Percentiles rank a stretch among this genome's conserved stretches.
Conservation (phyloP, 2,113 vertebrate genomes). For the Neopipo cinnamomea region DNA sequence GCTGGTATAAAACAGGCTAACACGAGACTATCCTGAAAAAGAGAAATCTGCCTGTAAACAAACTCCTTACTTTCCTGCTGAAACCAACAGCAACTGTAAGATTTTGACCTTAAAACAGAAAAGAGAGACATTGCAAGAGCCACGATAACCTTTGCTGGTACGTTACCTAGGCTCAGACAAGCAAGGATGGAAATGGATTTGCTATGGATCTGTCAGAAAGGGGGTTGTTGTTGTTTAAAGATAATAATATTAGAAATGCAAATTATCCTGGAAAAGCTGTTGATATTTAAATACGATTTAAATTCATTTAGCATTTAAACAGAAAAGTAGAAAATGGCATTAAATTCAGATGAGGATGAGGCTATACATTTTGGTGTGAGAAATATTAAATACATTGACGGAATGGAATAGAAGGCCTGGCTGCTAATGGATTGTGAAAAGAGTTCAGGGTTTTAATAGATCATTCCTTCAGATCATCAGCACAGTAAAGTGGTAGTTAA, state of each 20-base stretch:
- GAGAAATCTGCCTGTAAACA: background rate
- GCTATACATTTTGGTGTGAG: background rate
- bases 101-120: background rate
- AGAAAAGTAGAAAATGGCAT: slow-evolving; percentile 44
- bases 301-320: slow-evolving; percentile 48
- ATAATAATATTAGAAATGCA: slow-evolving; percentile 26
- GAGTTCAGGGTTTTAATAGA: slow-evolving; percentile 35
- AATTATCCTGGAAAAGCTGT: slow-evolving; percentile 22
- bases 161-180: background rate
- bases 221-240: background rate
- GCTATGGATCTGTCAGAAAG: background rate
- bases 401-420: background rate
- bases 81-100: background rate
- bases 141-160: background rate
- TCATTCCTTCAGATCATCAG: slow-evolving; percentile 46
- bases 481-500: slow-evolving; percentile 29
- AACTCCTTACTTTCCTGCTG: background rate
- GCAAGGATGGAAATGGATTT: background rate
- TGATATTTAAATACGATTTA: slow-evolving; percentile 65
- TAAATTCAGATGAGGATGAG: slow-evolving; percentile 43
- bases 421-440: slow-evolving; percentile 40
- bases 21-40: accelerated
- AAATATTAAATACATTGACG: background rate
- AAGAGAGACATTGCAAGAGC: background rate
- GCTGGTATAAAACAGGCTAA: background rate